Evolutionary conservation across 2,888 invertebrate species (phyloP).

Genomic region (Drepana falcataria): DNA sequence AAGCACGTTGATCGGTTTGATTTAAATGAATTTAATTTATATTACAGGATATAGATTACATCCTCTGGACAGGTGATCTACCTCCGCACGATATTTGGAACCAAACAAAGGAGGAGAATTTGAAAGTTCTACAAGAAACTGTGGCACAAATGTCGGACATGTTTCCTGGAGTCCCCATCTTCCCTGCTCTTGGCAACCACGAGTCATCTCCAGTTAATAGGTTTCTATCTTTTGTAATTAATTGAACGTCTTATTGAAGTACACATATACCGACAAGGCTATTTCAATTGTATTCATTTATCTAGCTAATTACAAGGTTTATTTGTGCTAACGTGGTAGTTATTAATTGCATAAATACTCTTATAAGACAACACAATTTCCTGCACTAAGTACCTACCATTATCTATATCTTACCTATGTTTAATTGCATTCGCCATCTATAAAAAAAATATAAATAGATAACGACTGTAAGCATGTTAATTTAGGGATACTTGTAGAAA

Average conservation of each 20-base stretch:
- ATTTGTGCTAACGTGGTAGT: background rate
- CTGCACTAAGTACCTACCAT: too few relatives aligned
- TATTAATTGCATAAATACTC: too few relatives aligned
- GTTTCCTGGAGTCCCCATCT: slow-evolving; percentile 95
- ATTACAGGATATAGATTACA: slow-evolving; percentile 91
- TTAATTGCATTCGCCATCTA: too few relatives aligned
- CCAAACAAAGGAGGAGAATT: slow-evolving; percentile 92
- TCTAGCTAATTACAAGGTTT: background rate
- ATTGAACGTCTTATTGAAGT: slow-evolving; percentile 2
- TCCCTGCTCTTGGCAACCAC: slow-evolving; percentile 97
- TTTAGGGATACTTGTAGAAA: too few relatives aligned
- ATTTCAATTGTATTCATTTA: slow-evolving; percentile 7
- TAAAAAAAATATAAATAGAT: too few relatives aligned
- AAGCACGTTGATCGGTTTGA: too few relatives aligned
- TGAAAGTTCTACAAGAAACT: slow-evolving; percentile 90
- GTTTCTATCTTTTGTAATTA: slow-evolving; percentile 56
- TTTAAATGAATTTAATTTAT: background rate
- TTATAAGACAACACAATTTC: too few relatives aligned
- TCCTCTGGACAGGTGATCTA: slow-evolving; percentile 97
- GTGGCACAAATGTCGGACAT: slow-evolving; percentile 90
- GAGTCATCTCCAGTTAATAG: slow-evolving; percentile 97
- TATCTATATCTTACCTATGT: too few relatives aligned
- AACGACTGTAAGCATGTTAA: too few relatives aligned
- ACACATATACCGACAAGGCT: slow-evolving; percentile 1
- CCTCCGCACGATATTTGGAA: slow-evolving; percentile 98